Conservation (phyloP, 2,888 invertebrate genomes). For the Eupithecia abbreviata region DNA sequence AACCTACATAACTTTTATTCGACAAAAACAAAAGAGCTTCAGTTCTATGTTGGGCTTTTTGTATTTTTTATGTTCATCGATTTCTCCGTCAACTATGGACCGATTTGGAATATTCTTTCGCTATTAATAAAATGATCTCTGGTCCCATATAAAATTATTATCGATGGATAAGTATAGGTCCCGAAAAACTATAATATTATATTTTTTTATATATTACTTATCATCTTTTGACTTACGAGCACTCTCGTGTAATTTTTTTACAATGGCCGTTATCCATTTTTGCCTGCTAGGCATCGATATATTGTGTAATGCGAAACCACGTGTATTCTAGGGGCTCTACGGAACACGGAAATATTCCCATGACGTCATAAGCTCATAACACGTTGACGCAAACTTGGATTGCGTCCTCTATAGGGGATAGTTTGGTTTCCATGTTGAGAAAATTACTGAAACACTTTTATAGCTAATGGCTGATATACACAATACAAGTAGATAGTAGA, state of each 20-base stretch:
- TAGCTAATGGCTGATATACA: neutral
- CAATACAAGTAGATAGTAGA: neutral
- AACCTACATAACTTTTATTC: neutral
- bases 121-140: too few species aligned
- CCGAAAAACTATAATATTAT: too few species aligned
- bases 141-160: too few species aligned
- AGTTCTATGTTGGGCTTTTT: too few species aligned
- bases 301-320: neutral
- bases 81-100: too few species aligned
- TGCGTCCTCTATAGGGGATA: constrained; percentile 5
- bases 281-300: neutral
- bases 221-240: too few species aligned
- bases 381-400: constrained; percentile 1
- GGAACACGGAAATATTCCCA: constrained; percentile 3
- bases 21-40: too few species aligned
- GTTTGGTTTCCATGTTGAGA: neutral
- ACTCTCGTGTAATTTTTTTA: neutral
- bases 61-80: too few species aligned
- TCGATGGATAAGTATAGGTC: too few species aligned
- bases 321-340: neutral
- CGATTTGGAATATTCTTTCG: too few species aligned
- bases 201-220: too few species aligned
- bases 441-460: neutral
- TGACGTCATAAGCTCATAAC: constrained; percentile 11
- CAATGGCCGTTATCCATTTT: neutral